These are phyloP conservation scores for Helicoverpa armigera DNA, from an alignment of 1,140 invertebrate species.

Conservation along the genomic window DNA sequence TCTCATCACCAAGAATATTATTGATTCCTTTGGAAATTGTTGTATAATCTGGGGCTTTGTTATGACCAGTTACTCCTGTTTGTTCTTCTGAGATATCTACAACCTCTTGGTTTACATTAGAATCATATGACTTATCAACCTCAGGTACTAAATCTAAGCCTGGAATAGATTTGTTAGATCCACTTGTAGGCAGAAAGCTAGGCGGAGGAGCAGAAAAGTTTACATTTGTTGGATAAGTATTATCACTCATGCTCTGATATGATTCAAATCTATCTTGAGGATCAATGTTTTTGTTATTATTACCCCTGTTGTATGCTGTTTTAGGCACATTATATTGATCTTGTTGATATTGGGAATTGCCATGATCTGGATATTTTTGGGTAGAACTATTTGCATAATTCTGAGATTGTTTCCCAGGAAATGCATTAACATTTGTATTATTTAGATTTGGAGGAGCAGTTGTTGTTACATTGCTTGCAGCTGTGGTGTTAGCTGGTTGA, in stretches of 20 bases:
- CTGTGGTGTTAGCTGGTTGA: conserved; percentile 41
- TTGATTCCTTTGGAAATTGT: conserved; percentile 88
- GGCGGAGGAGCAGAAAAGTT: conserved; percentile 21
- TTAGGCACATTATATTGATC: conserved; percentile 57
- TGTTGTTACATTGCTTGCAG: conserved; percentile 59
- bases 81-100: conserved; percentile 78
- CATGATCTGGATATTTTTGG: conserved; percentile 18
- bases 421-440: conserved; percentile 57
- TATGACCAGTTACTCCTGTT: conserved; percentile 29
- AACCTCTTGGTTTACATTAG: conserved; percentile 63
- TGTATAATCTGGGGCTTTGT: conserved; percentile 83
- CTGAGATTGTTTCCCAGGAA: conserved; percentile 47
- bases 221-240: conserved; percentile 34
- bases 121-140: conserved; percentile 60
- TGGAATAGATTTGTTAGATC: conserved; percentile 86
- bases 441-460: conserved; percentile 56
- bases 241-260: conserved; percentile 55
- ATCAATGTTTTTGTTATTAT: conserved; percentile 57
- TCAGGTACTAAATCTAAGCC: conserved; percentile 89
- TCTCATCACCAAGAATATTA: conserved; percentile 88
- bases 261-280: conserved; percentile 69
- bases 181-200: conserved; percentile 70
- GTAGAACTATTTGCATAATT: conserved; percentile 24
- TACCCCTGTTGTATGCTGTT: conserved; percentile 61
- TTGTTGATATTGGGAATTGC: conserved; percentile 42